phyloP scores from a whole-genome alignment of 1,140 invertebrate genomes.

The Drosophila kepulauana region DNA sequence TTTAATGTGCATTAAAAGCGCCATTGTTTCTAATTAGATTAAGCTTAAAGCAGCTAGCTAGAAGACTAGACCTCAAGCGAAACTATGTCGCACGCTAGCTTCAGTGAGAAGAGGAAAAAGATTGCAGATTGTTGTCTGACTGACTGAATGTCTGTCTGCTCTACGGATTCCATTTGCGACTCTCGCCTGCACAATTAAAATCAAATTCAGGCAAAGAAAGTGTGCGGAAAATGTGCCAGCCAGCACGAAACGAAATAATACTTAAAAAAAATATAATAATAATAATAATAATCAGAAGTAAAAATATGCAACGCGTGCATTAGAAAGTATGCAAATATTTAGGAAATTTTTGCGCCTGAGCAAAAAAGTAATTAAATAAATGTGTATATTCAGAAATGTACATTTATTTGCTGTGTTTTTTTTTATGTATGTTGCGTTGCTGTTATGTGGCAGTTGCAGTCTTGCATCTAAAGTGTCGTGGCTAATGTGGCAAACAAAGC shows the following conservation, averaged over 20 bases:
- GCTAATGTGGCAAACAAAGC: constrained; percentile 77
- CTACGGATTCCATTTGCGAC: constrained; percentile 38
- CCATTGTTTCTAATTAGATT: constrained; percentile 80
- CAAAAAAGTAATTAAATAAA: constrained; percentile 18
- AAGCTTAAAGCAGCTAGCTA: constrained; percentile 51
- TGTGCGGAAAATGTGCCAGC: constrained; percentile 63
- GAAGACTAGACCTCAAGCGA: constrained; percentile 52
- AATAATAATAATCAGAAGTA: constrained; percentile 16
- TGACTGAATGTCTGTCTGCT: background rate
- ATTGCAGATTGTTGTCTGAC: constrained; percentile 12
- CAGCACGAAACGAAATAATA: constrained; percentile 24
- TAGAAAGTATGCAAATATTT: constrained; percentile 83
- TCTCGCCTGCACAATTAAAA: constrained; percentile 59
- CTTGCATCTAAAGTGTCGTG: constrained; percentile 50
- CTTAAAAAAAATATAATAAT: constrained; percentile 16
- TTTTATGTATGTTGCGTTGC: constrained; percentile 28
- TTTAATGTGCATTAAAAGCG: constrained; percentile 67
- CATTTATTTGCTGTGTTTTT: background rate
- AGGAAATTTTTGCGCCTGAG: constrained; percentile 44
- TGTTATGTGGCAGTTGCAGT: constrained; percentile 34
- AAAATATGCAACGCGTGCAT: constrained; percentile 55
- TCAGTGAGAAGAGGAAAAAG: background rate
- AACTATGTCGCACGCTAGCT: constrained; percentile 80
- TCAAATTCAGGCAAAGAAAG: constrained; percentile 71
- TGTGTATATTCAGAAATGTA: constrained; percentile 8